Conservation (phyloP, 2,888 invertebrate genomes). For the Podabrus alpinus region DNA sequence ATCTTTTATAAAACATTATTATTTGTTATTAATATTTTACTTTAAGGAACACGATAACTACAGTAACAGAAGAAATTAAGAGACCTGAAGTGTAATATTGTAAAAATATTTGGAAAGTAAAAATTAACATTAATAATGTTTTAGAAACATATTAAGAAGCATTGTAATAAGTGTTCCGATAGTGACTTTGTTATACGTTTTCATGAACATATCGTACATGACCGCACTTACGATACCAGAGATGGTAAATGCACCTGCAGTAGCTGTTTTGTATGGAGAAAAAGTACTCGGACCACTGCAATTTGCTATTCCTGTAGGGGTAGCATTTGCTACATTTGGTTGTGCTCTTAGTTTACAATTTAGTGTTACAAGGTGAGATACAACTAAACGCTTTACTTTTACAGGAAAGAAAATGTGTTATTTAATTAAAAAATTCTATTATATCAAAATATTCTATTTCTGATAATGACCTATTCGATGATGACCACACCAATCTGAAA, state of each 20-base stretch:
- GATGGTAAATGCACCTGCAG: slow-evolving; percentile 74
- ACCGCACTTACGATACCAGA: slow-evolving; percentile 74
- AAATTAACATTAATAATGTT: slow-evolving; percentile 37
- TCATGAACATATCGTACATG: slow-evolving; percentile 88
- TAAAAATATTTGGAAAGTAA: neutral
- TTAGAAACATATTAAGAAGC: slow-evolving; percentile 78
- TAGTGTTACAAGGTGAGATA: slow-evolving; percentile 67
- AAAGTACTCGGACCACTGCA: slow-evolving; percentile 67
- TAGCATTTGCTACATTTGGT: slow-evolving; percentile 78
- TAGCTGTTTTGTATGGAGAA: slow-evolving; percentile 77
- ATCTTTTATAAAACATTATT: neutral
- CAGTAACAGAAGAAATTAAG: slow-evolving; percentile 77
- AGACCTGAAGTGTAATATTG: slow-evolving; percentile 65
- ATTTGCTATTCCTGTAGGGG: slow-evolving; percentile 75
- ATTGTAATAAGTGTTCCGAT: slow-evolving; percentile 81
- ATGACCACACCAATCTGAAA: too few species aligned
- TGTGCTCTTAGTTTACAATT: slow-evolving; percentile 80
- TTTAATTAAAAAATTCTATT: too few species aligned
- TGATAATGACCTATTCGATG: too few species aligned
- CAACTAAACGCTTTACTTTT: neutral
- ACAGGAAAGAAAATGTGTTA: neutral
- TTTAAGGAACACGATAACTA: slow-evolving; percentile 69
- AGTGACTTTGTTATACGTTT: slow-evolving; percentile 78
- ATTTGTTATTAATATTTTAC: slow-evolving; percentile 4
- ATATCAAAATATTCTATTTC: too few species aligned